Base-by-base conservation (phyloP, 2,888 invertebrate species). In the Meta bourneti region DNA sequence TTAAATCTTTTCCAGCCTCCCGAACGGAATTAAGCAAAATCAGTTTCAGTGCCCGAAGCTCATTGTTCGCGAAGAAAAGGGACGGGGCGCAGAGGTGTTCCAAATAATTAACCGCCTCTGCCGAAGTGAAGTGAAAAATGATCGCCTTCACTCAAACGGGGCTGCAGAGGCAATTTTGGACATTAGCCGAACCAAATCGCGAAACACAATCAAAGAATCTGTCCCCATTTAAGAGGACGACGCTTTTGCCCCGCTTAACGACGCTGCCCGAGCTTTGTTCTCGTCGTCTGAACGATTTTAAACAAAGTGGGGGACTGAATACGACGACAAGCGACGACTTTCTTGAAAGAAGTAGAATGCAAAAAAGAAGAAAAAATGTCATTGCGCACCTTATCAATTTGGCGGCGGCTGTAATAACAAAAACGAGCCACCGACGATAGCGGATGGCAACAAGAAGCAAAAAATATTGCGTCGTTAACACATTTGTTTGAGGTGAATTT, bases 331-430 rank as follows among this genome's bases (percentile, higher is more conserved):
- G 54, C n/a, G 7, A 61, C 52, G 61, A n/a, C 16, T 72, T 34
- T 9, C 34, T 34, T 34, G 34, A 34, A 34, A 34, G 34, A 34
- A 34, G 4, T 61, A 75, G 51, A 48, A 82, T 1, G 48, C 69
- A 13, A 70, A 75, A 61, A 61, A 8, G 61, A 70, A 75, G 75
- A 81, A 70, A 82, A 86, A 91, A 87, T 77, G 78, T 82, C 87
- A 86, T 83, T 87, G 87, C 75, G 75, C 61, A 9, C 48, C 87
- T 91, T 91, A 91, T 91, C 91, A 91, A 91, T 82, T 91, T 91
- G 51, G 61, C 61, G 72, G 34, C 34, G 34, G 20, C 9, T 61
- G 90, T 81, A 81, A 85, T 86, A 90, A 90, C 86, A 81, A 90
- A 90, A 90, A 90, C 61, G 61, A 74, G 51, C n/a, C 34, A 84